phyloP scores from a whole-genome alignment of 1,140 invertebrate species.

The Mizuhopecten yessoensis region DNA sequence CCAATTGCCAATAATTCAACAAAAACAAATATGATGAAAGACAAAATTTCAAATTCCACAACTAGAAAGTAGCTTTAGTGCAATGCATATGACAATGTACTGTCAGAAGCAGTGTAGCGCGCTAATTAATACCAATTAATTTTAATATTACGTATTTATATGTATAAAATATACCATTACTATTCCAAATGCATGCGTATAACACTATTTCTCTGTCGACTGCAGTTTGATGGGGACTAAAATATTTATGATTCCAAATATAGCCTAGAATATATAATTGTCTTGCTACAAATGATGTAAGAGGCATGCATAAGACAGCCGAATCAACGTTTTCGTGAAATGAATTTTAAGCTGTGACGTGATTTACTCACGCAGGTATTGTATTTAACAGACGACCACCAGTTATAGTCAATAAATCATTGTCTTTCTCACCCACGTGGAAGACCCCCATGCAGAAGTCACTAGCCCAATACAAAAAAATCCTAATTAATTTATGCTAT shows the following conservation, averaged over 20 bases:
- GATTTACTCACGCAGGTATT: not conserved
- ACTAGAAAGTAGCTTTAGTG: not conserved
- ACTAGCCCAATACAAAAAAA: not conserved
- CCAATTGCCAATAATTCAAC: not conserved
- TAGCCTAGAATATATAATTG: not conserved
- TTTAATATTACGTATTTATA: not conserved
- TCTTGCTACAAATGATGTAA: not conserved
- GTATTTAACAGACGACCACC: not conserved
- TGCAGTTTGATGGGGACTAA: not conserved
- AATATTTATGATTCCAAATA: not conserved
- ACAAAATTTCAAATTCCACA: not conserved
- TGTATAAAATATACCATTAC: not conserved
- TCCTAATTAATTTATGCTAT: not conserved
- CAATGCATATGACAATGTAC: not conserved
- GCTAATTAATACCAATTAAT: constrained; percentile 20
- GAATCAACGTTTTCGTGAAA: not conserved
- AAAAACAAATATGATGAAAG: not conserved
- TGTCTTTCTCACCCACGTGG: not conserved
- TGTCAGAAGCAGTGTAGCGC: not conserved
- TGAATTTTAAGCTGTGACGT: constrained; percentile 6
- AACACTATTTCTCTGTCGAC: constrained; percentile 9
- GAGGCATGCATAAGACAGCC: not conserved
- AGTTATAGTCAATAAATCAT: not conserved
- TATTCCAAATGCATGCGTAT: not conserved
- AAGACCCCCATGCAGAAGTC: not conserved